These are phyloP conservation scores for Tetragonula clypearis DNA, from an alignment of 1,140 invertebrate genomes.

Conservation along the genomic window DNA sequence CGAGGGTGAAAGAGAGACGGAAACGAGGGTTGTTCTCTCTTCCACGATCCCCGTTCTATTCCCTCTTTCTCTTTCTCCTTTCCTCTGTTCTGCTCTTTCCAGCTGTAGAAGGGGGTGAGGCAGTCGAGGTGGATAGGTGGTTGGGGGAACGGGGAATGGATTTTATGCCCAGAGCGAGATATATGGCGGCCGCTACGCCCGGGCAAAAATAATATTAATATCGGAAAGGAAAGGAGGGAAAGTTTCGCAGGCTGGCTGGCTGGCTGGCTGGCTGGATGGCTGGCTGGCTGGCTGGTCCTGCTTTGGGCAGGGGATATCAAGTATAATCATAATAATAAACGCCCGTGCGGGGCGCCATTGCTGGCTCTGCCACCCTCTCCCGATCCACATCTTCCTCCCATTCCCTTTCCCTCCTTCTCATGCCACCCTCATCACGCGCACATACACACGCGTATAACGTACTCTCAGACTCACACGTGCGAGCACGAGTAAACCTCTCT, in stretches of 20 bases:
- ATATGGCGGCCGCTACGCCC: conserved; percentile 81
- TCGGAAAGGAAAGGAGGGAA: conserved; percentile 81
- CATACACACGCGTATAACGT: conserved; percentile 39
- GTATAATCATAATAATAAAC: conserved; percentile 82
- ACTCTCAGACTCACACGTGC: conserved; percentile 41
- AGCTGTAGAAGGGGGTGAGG: conserved; percentile 70
- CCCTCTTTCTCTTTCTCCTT: conserved; percentile 47
- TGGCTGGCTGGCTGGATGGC: conserved; percentile 65
- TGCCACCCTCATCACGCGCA: conserved; percentile 62
- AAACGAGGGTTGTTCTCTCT: conserved; percentile 62
- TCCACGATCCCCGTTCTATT: conserved; percentile 65
- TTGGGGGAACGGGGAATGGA: conserved; percentile 79
- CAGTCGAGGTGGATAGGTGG: conserved; percentile 70
- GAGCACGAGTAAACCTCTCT: conserved; percentile 58
- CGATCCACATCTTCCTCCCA: conserved; percentile 57
- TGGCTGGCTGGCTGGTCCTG: conserved; percentile 77
- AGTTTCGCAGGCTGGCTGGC: conserved; percentile 78
- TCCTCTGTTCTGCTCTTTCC: conserved; percentile 43
- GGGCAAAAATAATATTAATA: conserved; percentile 82
- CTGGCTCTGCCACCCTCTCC: conserved; percentile 72
- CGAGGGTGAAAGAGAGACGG: conserved; percentile 37
- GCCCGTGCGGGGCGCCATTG: conserved; percentile 79
- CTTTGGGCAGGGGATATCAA: conserved; percentile 81
- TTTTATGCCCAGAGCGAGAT: conserved; percentile 82
- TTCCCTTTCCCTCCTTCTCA: conserved; percentile 34